Conservation (phyloP, 2,888 invertebrate genomes). For the Peribatodes rhomboidaria region DNA sequence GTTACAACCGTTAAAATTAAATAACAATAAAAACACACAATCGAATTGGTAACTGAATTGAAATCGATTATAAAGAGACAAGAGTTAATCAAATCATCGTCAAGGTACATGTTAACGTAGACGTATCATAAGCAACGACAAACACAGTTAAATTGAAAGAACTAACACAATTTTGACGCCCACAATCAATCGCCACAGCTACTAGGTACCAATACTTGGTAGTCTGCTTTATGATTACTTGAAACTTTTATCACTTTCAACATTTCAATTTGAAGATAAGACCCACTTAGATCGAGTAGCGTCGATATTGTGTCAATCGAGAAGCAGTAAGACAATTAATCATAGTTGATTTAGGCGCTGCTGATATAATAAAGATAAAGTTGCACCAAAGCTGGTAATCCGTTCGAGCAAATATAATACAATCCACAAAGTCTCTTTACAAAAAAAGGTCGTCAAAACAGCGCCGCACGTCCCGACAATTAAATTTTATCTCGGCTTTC, state of each 20-base stretch:
- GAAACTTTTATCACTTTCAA: conserved; percentile 21
- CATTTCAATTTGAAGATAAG: conserved; percentile 14
- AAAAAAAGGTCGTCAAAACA: conserved; percentile 9
- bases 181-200: conserved; percentile 9
- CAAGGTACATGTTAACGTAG: neutral
- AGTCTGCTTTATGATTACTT: conserved; percentile 24
- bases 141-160: conserved; percentile 1
- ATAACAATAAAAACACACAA: too few relatives aligned
- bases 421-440: neutral
- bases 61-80: conserved; percentile 5
- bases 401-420: neutral
- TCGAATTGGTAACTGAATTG: too few relatives aligned
- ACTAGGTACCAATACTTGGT: conserved; percentile 15
- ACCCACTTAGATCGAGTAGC: conserved; percentile 10
- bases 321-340: conserved; percentile 3
- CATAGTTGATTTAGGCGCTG: neutral
- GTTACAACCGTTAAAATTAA: too few relatives aligned
- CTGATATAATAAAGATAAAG: neutral
- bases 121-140: neutral
- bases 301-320: too few relatives aligned
- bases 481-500: conserved; percentile 45
- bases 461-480: conserved; percentile 24
- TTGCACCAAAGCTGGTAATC: neutral
- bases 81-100: too few relatives aligned
- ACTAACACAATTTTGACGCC: conserved; percentile 12